Base-by-base conservation (phyloP, 2,797 vertebrate species). In the Sebastes melanostomus region DNA sequence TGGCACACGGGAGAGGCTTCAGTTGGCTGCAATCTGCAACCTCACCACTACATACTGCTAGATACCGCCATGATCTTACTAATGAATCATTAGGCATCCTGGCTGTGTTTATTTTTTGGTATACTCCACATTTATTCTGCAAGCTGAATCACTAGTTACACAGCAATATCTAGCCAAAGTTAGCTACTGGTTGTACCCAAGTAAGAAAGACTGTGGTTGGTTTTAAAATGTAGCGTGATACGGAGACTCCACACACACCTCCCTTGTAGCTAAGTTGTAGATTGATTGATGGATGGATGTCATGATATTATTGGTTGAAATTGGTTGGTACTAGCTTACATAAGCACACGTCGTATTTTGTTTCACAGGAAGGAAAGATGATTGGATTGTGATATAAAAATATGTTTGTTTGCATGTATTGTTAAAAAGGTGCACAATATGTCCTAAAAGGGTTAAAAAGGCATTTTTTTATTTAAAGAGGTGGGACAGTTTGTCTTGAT, bases 271-370 rank as follows among this genome's bases (percentile, higher is more conserved):
- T 50, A 50, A 50, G 46, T 50, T 50, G 18, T 18, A 18, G 46
- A 50, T 50, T 50, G 18, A 50, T 3, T 50, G 0, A 50, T 50
- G 46, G 7, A 50, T 50, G 46, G 46, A 50, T 50, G 18, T 20
- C 46, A 50, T 20, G 46, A 50, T 8, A 18, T 50, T 50, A 50
- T 50, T 46, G 16, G 14, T 46, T 42, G 38, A 42, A 42, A 7
- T 16, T 7, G 38, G 38, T 42, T 42, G 38, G 38, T 7, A 42
- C 38, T 16, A 42, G 14, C 38, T 42, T 1, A 42, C 38, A 0
- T 42, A 42, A 42, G 5, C 14, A 42, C 36, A 38, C 12, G 0
- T 42, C 1, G 0, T 42, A 42, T 1, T 16, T 42, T 42, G 38
- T 42, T 42, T 42, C 14, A 42, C 38, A 16, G 14, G 14, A 42